Evolutionary conservation across 2,797 vertebrate genomes (phyloP), one percentile per base, ranked within the genome.

Genomic region (Petrocephalus schoutedeni): DNA sequence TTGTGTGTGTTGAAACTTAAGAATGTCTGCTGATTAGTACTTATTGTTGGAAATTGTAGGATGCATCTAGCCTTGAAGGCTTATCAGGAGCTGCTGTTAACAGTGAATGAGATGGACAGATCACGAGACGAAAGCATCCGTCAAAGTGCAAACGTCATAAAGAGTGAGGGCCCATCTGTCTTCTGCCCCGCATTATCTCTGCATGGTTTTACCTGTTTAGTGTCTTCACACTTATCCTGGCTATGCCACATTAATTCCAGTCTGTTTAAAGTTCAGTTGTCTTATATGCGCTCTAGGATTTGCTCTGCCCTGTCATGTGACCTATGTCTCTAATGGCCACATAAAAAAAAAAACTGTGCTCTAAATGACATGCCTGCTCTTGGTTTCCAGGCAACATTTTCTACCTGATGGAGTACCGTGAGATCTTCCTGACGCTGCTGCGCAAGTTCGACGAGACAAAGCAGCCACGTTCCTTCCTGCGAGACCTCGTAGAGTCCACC

Each of bases 51-150:
- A 19, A 0, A 16, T 90, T 57, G 49, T 90, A 99, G 98, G 93
- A 99, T 99, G 98, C 98, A 99, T 89, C 89, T 99, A 93, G 98
- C 98, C 2, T 93, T 99, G 23, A 99, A 98, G 91, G 97, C 97
- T 0, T 99, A 99, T 91, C 98, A 99, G 92, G 98, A 99, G 89
- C 95, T 99, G 87, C 94, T 99, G 92, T 93, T 95, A 3, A 99
- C 97, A 0, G 92, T 99, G 74, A 96, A 98, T 54, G 97, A 98
- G 95, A 99, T 99, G 97, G 98, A 99, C 90, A 91, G 85, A 3
- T 97, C 95, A 0, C 94, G 93, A 0, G 96, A 98, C 16, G 95
- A 95, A 90, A 94, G 94, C 8, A 96, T 99, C 91, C 92, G 95
- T 51, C 96, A 98, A 91, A 98, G 98, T 90, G 96, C 97, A 88